These are phyloP conservation scores for Sepiola atlantica DNA, from an alignment of 2,888 invertebrate species.

Conservation along the genomic window DNA sequence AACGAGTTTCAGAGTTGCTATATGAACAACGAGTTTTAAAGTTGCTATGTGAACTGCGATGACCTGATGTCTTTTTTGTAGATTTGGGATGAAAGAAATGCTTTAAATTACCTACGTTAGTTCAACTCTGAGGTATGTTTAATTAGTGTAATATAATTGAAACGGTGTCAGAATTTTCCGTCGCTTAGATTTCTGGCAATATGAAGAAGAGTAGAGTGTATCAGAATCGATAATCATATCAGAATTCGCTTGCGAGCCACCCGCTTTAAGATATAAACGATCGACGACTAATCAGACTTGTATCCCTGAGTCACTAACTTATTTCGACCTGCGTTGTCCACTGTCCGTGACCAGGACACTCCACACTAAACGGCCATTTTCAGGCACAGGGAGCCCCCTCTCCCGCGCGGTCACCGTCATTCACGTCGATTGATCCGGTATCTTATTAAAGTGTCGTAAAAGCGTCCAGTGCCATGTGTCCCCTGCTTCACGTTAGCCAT, in stretches of 20 bases:
- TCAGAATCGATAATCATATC: not conserved
- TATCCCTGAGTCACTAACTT: not conserved
- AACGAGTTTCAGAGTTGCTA: too few relatives aligned
- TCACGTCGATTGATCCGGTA: not conserved
- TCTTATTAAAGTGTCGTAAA: constrained; percentile 8
- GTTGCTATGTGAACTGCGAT: too few relatives aligned
- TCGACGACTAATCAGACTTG: not conserved
- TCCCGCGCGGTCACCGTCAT: not conserved
- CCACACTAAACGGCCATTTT: constrained; percentile 3
- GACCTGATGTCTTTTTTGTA: too few relatives aligned
- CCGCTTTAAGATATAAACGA: not conserved
- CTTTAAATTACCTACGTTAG: too few relatives aligned
- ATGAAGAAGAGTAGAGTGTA: not conserved
- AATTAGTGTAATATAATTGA: not conserved
- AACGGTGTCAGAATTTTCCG: not conserved
- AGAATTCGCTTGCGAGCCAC: not conserved
- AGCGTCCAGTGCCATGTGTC: not conserved
- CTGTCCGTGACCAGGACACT: not conserved
- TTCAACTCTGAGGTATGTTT: too few relatives aligned
- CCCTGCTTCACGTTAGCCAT: constrained; percentile 2
- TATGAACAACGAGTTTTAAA: too few relatives aligned
- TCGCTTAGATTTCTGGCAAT: not conserved
- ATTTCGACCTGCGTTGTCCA: not conserved
- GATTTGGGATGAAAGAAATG: too few relatives aligned
- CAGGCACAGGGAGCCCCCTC: not conserved